phyloP scores from a whole-genome alignment of 2,888 invertebrate genomes.

The Pandemis cinnamomeana region DNA sequence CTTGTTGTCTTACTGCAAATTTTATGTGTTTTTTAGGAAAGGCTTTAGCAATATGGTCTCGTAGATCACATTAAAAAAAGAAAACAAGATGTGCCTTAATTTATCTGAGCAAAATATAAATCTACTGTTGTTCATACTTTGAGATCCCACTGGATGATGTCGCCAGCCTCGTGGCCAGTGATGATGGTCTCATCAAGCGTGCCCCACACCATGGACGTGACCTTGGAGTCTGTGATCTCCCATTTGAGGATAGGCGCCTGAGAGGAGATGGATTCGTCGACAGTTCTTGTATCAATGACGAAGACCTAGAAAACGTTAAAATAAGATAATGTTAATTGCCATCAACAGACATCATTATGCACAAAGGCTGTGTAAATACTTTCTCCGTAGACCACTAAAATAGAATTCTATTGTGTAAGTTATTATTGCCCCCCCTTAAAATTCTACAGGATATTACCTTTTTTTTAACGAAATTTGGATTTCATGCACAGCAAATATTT shows the following conservation, averaged over 20 bases:
- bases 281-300: conserved; percentile 92
- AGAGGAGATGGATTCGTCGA: conserved; percentile 88
- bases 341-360: too few species aligned
- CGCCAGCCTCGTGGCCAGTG: conserved; percentile 97
- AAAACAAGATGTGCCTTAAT: not conserved
- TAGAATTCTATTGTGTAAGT: too few species aligned
- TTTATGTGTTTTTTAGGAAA: too few species aligned
- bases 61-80: not conserved
- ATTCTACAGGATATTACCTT: too few species aligned
- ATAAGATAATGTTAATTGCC: not conserved
- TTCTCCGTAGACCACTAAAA: too few species aligned
- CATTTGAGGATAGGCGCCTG: conserved; percentile 91
- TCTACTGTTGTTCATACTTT: conserved; percentile 80
- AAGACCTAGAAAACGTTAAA: conserved; percentile 83
- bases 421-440: too few species aligned
- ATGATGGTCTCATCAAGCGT: conserved; percentile 95
- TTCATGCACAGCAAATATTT: too few species aligned
- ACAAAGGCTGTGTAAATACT: too few species aligned
- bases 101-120: too few species aligned
- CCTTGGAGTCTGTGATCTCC: conserved; percentile 92
- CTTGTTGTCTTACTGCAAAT: too few species aligned
- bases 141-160: conserved; percentile 96
- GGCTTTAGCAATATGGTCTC: not conserved
- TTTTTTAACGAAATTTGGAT: too few species aligned
- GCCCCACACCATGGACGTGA: conserved; percentile 97